A percentile compares a stretch with the other conserved stretches of the same genome.
Conservation (phyloP, 2,113 vertebrate genomes). For the Galeopterus variegatus region DNA sequence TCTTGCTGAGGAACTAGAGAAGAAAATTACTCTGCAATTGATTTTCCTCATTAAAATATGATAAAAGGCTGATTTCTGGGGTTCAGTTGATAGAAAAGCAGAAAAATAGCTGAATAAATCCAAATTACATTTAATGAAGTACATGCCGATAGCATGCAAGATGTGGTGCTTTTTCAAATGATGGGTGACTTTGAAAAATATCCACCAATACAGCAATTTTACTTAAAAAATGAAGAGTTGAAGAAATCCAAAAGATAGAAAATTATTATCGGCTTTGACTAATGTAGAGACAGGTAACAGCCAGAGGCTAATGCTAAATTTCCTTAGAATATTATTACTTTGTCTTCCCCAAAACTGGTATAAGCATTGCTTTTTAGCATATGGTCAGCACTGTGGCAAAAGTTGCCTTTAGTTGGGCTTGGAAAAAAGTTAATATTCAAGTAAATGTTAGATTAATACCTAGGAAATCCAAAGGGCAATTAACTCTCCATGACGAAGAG, state of each 20-base stretch:
- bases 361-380: constrained; percentile 23
- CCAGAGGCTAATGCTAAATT: background rate
- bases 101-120: constrained; percentile 54
- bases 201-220: background rate
- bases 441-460: constrained; percentile 57
- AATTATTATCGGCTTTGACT: constrained; percentile 8
- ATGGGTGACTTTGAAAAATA: constrained; percentile 45
- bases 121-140: constrained; percentile 47
- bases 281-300: background rate
- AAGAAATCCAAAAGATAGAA: background rate
- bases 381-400: constrained; percentile 8
- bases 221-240: constrained; percentile 4
- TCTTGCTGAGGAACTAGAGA: background rate
- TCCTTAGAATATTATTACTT: constrained; percentile 39
- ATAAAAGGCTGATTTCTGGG: background rate
- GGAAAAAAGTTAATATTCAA: constrained; percentile 51
- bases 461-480: constrained; percentile 52
- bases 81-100: background rate
- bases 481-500: constrained; percentile 16
- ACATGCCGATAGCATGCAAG: background rate
- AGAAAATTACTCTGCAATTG: background rate
- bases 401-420: background rate
- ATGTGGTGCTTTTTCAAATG: background rate
- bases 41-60: constrained; percentile 63
- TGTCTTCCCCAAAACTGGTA: background rate